phyloP scores from a whole-genome alignment of 2,113 vertebrate species.

The Spea bombifrons region DNA sequence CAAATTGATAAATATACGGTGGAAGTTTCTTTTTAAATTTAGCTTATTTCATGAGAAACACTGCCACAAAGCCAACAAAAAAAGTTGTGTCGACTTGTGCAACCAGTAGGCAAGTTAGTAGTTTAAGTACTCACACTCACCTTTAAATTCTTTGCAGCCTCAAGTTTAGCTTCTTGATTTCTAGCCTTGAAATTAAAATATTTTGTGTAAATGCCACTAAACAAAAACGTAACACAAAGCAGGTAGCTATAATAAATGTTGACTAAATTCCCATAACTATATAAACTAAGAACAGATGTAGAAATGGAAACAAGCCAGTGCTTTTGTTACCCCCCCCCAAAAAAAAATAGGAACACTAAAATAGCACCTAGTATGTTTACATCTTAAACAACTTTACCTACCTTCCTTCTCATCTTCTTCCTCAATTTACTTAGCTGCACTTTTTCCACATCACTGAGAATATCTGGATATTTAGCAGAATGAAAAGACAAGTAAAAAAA shows the following conservation, averaged over 20 bases:
- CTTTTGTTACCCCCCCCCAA: not conserved
- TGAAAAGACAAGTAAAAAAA: not conserved
- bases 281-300: too few relatives aligned
- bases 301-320: too few relatives aligned
- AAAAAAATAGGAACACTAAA: not conserved
- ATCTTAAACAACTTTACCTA: slow-evolving; percentile 39
- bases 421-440: slow-evolving; percentile 85
- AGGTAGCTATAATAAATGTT: not conserved
- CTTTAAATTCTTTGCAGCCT: slow-evolving; percentile 78
- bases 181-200: slow-evolving; percentile 69
- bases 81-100: too few relatives aligned
- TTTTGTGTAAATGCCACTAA: not conserved
- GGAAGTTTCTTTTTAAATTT: too few relatives aligned
- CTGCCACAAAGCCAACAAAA: too few relatives aligned
- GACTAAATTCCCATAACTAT: not conserved
- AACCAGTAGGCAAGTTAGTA: too few relatives aligned
- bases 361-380: too few relatives aligned
- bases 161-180: slow-evolving; percentile 81
- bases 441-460: slow-evolving; percentile 86
- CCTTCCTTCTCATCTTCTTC: slow-evolving; percentile 92
- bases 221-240: not conserved
- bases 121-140: slow-evolving; percentile 55
- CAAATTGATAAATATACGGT: too few relatives aligned
- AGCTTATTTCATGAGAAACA: too few relatives aligned
- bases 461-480: slow-evolving; percentile 63